phyloP scores from a whole-genome alignment of 2,888 invertebrate species.

The Eupithecia subfuscata region DNA sequence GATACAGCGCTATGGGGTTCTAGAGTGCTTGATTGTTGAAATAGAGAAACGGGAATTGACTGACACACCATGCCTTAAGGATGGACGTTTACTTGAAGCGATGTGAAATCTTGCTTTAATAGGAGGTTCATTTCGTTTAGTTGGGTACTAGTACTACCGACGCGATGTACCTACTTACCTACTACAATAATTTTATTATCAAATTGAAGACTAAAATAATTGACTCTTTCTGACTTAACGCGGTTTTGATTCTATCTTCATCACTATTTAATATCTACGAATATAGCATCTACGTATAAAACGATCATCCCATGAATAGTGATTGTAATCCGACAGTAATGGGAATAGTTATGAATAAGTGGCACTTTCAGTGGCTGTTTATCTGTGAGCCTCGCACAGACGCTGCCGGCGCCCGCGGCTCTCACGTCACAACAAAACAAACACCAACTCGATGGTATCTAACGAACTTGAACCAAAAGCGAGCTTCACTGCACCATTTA shows the following conservation, averaged over 20 bases:
- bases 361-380: conserved; percentile 45
- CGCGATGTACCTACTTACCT: background rate
- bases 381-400: conserved; percentile 44
- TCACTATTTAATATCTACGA: background rate
- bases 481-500: conserved; percentile 61
- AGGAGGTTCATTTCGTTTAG: background rate
- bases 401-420: conserved; percentile 68
- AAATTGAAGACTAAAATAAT: background rate
- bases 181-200: background rate
- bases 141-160: background rate
- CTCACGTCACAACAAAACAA: conserved; percentile 74
- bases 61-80: conserved; percentile 26
- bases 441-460: conserved; percentile 63
- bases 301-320: conserved; percentile 8
- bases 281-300: background rate
- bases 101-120: background rate
- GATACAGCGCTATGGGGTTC: conserved; percentile 60
- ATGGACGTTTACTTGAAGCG: background rate
- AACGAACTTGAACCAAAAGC: conserved; percentile 69
- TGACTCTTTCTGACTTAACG: background rate
- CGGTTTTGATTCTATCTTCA: background rate
- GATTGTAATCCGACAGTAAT: conserved; percentile 31
- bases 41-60: conserved; percentile 51
- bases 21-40: conserved; percentile 43
- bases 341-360: conserved; percentile 34